A percentile compares a stretch with the other conserved stretches of the same genome.
These are phyloP conservation scores for Lagopus leucura DNA, from an alignment of 2,113 vertebrate genomes.

Conservation along the genomic window DNA sequence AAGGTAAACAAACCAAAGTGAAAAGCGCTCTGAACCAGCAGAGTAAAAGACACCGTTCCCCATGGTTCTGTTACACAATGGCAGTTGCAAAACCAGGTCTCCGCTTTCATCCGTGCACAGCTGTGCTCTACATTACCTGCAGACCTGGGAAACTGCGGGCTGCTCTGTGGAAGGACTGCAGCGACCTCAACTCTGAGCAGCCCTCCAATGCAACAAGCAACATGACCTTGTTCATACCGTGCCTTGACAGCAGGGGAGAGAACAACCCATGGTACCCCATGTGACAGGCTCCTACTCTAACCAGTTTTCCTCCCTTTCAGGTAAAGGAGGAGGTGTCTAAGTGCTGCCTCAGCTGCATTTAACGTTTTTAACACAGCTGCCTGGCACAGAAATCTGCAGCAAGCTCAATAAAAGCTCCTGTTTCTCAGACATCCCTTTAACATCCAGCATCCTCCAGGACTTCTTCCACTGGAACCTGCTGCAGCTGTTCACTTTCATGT, in stretches of 20 bases:
- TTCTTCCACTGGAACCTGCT: not conserved
- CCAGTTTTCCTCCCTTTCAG: not conserved
- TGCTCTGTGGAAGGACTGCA: not conserved
- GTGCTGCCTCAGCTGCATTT: not conserved
- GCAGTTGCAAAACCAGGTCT: not conserved
- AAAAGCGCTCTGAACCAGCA: slow-evolving; percentile 67
- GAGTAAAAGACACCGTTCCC: slow-evolving; percentile 54
- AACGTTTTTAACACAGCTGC: not conserved
- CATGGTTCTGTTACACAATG: not conserved
- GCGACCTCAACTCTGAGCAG: not conserved
- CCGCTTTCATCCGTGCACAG: not conserved
- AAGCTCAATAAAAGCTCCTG: not conserved
- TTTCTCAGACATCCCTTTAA: not conserved
- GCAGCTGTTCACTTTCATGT: not conserved
- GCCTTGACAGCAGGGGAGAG: not conserved
- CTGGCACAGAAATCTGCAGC: not conserved
- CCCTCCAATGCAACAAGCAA: not conserved
- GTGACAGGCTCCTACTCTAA: not conserved
- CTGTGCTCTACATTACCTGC: accelerated
- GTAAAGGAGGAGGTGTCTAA: not conserved
- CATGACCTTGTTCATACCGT: not conserved
- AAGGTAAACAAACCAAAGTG: slow-evolving; percentile 76
- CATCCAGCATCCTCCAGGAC: not conserved
- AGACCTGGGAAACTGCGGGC: not conserved
- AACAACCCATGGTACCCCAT: not conserved